Conservation (phyloP, 2,888 invertebrate species). For the Baronia brevicornis region DNA sequence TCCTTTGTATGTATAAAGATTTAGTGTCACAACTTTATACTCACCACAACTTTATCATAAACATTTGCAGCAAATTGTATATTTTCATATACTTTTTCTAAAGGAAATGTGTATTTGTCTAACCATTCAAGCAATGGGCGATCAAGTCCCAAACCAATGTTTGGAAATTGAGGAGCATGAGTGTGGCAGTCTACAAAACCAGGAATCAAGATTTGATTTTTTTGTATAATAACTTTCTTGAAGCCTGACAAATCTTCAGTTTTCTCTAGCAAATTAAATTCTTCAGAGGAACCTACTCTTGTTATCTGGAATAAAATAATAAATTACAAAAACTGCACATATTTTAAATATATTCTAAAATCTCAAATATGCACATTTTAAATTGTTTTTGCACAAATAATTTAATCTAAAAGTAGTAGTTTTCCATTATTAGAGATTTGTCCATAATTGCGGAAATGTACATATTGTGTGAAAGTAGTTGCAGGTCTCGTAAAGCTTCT, state of each 20-base stretch:
- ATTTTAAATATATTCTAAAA: too few species aligned
- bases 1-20: too few species aligned
- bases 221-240: slow-evolving; percentile 30
- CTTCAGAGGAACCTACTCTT: slow-evolving; percentile 32
- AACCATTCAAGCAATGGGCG: slow-evolving; percentile 89
- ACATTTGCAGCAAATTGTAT: slow-evolving; percentile 79
- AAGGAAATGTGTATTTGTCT: slow-evolving; percentile 87
- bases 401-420: too few species aligned
- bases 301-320: slow-evolving; percentile 37
- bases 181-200: slow-evolving; percentile 93
- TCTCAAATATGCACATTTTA: too few species aligned
- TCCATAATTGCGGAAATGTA: too few species aligned
- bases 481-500: too few species aligned
- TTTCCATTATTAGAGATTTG: too few species aligned
- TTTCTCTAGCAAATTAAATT: slow-evolving; percentile 29
- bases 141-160: slow-evolving; percentile 88
- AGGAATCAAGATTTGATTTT: slow-evolving; percentile 85
- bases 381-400: too few species aligned
- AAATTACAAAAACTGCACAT: slow-evolving; percentile 2
- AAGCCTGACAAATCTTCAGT: slow-evolving; percentile 28
- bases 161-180: slow-evolving; percentile 92
- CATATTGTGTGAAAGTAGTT: too few species aligned
- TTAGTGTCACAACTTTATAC: too few species aligned
- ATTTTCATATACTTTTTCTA: slow-evolving; percentile 84
- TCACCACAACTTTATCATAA: slow-evolving; percentile 88